Conservation (phyloP, 2,797 vertebrate species). For the Clarias pachynema region DNA sequence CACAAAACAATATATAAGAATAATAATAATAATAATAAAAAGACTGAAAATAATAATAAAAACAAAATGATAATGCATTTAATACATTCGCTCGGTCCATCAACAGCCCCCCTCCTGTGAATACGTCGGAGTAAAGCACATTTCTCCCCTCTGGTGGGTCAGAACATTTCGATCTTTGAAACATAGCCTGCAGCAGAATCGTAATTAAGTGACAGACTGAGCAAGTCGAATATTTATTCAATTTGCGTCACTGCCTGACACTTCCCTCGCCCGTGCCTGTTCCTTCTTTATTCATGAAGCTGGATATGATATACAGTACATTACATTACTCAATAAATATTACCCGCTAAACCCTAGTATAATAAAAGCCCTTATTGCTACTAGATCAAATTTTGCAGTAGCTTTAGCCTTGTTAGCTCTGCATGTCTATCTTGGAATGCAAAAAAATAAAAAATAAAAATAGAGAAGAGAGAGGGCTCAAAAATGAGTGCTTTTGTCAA, state of each 20-base stretch:
- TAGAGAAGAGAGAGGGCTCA: constrained; percentile 47
- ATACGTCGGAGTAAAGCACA: constrained; percentile 40
- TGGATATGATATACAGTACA: constrained; percentile 35
- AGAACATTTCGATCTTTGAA: constrained; percentile 54
- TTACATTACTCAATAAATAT: constrained; percentile 46
- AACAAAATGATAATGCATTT: constrained; percentile 46
- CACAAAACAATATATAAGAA: neutral
- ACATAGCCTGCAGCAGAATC: constrained; percentile 53
- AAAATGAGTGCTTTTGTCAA: constrained; percentile 62
- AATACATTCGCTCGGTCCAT: constrained; percentile 48
- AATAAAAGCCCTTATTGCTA: constrained; percentile 64
- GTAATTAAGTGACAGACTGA: constrained; percentile 61
- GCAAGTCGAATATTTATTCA: constrained; percentile 50
- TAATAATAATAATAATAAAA: neutral
- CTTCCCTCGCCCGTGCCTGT: constrained; percentile 20
- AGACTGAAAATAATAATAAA: neutral
- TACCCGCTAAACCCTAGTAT: constrained; percentile 52
- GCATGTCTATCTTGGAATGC: constrained; percentile 56
- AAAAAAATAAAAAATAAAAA: neutral
- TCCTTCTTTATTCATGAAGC: constrained; percentile 36
- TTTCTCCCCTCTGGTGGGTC: constrained; percentile 56
- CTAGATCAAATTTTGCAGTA: constrained; percentile 59
- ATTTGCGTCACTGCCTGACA: constrained; percentile 49
- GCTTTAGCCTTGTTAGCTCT: constrained; percentile 53
- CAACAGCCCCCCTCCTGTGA: constrained; percentile 30